These are phyloP conservation scores for Leptonema lineaticorne DNA, from an alignment of 1,140 invertebrate species.

Conservation along the genomic window DNA sequence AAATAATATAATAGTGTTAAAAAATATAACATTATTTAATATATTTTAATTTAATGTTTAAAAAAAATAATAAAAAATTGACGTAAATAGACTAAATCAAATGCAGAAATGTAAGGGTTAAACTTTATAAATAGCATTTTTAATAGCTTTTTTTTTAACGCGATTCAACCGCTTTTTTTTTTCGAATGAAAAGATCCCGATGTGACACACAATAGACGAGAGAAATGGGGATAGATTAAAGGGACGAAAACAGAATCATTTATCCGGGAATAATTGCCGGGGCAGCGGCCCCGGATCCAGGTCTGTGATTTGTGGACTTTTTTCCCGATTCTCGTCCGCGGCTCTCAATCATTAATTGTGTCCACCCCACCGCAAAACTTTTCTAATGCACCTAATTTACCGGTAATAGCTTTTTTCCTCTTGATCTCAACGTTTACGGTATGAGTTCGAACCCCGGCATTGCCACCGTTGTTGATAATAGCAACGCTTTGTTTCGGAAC, in stretches of 20 bases:
- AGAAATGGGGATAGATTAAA: conserved; percentile 5
- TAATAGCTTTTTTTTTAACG: no score
- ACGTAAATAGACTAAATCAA: no score
- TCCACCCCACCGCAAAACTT: conserved; percentile 40
- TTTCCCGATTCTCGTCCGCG: background rate
- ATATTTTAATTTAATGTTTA: no score
- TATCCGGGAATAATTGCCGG: conserved; percentile 38
- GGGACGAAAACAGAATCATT: conserved; percentile 40
- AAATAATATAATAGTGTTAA: no score
- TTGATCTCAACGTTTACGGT: background rate
- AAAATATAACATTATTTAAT: no score
- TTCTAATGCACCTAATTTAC: conserved; percentile 43
- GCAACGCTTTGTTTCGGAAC: conserved; percentile 27
- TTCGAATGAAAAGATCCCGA: background rate
- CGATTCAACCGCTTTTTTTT: no score
- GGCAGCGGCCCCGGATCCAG: conserved; percentile 9
- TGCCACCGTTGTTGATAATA: conserved; percentile 23
- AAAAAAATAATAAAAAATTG: no score
- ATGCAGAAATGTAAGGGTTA: no score
- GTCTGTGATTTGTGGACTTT: conserved; percentile 28
- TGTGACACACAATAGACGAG: background rate
- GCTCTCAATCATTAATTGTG: conserved; percentile 41
- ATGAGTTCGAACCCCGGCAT: background rate
- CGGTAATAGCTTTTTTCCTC: conserved; percentile 39
- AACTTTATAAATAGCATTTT: no score